Evolutionary conservation across 2,797 vertebrate genomes (phyloP), one percentile per base, ranked within the genome.

Genomic region (Pipistrellus nathusii): DNA sequence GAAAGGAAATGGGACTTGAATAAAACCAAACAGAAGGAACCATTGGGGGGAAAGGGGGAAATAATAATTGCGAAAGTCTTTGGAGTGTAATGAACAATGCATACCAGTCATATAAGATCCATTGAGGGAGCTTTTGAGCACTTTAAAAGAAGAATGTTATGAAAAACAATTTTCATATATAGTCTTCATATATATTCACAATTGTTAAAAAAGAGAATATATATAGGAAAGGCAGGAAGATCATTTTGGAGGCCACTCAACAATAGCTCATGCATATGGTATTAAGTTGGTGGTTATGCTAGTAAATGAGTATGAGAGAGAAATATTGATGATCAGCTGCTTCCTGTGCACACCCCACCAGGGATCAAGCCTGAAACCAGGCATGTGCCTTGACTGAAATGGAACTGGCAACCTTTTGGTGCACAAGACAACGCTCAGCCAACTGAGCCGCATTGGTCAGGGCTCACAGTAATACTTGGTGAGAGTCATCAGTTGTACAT

Each of bases 11-110:
- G n/a, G 59, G 25, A 80, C 46, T 75, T 86, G 41, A 85, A 77
- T 82, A 55, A 95, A 82, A 81, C 8, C 44, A 91, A 72, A 64
- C 57, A 53, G 83, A 76, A 71, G 57, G 93, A 68, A 72, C 46
- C 21, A 59, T 48, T 87, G 94, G 41, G 38, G 38, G 38, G 6
- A 6, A 41, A 68, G 87, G 21, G 20, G 14, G 6, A 14, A 15
- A 66, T 41, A 66, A 4, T 85, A 64, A 64, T 62, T 73, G 53
- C 73, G 82, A 89, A 89, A 48, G 48, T 84, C 69, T 93, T 76
- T 25, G 38, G 73, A 92, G 25, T 15, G 7, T 46, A 55, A 32
- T 86, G 71, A 73, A 85, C 27, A 73, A 59, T 81, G 27, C 18
- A 87, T 12, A 86, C 21, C 75, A 38, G 27, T 51, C n/a, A 27